Base-by-base conservation (phyloP, 2,888 invertebrate species). In the Miltochrista miniata region DNA sequence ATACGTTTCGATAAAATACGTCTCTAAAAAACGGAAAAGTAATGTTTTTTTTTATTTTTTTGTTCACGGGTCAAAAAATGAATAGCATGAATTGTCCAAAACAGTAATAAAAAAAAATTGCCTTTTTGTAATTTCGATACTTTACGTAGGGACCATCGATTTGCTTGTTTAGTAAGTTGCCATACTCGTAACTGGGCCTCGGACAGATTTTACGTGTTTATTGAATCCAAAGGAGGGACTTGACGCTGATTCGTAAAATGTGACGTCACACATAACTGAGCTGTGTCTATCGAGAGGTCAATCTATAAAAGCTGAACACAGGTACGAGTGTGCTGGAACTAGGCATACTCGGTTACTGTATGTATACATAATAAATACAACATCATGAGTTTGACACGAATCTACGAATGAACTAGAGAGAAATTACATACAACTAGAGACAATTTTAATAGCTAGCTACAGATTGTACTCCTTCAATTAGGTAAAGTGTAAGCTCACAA, bases 291-390 rank as follows among this genome's bases (percentile, higher is more conserved):
- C 42, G 1, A 43, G 37, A 38, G 44, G 52, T 60, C 64, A 69
- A 66, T 64, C 54, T 57, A 59, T 44, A 48, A 72, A 60, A 58
- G 62, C 58, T 61, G 49, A 51, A 52, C 59, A 66, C 63, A 51
- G 42, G 7, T 38, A 29, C 29, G 29, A 24, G 18, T 24, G 5
- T 24, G 18, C 13, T 11, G 40, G 9, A 10, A 33, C 11, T 14
- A n/a, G n/a, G n/a, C n/a, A 15, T 45, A 48, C 24, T 8, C 54
- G 54, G 57, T 51, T 47, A 46, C 49, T 62, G 61, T 53, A 58
- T 43, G 14, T n/a, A n/a, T n/a, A n/a, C n/a, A n/a, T n/a, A n/a
- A n/a, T n/a, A n/a, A 34, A 10, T 13, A 9, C 14, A 10, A 9
- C 2, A 11, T 33, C 7, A 34, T 10, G 12, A 34, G n/a, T 34